Evolutionary conservation across 92 coral and sea anemone genomes (phyloP).

Genomic region (Phenganax stokvisi): DNA sequence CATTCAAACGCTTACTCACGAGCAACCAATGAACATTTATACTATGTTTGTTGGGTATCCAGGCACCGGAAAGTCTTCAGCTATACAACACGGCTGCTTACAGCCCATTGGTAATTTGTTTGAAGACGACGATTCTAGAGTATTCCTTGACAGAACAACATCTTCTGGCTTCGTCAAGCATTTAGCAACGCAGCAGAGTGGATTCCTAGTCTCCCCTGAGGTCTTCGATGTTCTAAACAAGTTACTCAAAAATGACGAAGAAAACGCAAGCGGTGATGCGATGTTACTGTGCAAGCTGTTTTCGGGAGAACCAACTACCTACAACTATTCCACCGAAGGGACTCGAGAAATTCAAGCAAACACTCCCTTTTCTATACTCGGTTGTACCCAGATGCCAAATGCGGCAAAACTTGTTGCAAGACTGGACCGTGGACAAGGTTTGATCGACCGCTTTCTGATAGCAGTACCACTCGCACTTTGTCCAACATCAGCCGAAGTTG

Average conservation of each 20-base stretch:
- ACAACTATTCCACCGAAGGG: constrained; percentile 32
- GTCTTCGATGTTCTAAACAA: constrained; percentile 45
- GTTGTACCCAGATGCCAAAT: constrained; percentile 46
- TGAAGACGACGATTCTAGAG: constrained; percentile 14
- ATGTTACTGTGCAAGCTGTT: constrained; percentile 43
- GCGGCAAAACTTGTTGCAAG: constrained; percentile 32
- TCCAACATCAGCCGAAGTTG: no score
- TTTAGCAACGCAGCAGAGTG: constrained; percentile 1
- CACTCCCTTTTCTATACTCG: constrained; percentile 47
- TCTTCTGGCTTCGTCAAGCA: constrained; percentile 39
- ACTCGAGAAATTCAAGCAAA: constrained; percentile 35
- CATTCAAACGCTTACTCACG: constrained; percentile 1
- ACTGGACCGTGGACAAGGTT: constrained; percentile 52
- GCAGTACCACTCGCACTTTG: constrained; percentile 45
- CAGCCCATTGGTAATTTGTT: neutral
- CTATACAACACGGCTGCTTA: neutral
- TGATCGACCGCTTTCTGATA: constrained; percentile 48
- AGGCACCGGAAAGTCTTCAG: constrained; percentile 35
- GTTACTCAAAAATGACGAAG: constrained; percentile 39
- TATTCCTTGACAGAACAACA: constrained; percentile 35
- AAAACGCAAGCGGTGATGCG: constrained; percentile 45
- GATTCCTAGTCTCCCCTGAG: constrained; percentile 40
- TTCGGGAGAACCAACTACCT: constrained; percentile 40
- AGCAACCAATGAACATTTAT: constrained; percentile 25
- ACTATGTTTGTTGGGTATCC: constrained; percentile 43